Percentiles rank a stretch among this genome's conserved stretches.
phyloP scores from a whole-genome alignment of 30 jellyfish, hydroid and myxozoan species.

The Chironex yamaguchii region DNA sequence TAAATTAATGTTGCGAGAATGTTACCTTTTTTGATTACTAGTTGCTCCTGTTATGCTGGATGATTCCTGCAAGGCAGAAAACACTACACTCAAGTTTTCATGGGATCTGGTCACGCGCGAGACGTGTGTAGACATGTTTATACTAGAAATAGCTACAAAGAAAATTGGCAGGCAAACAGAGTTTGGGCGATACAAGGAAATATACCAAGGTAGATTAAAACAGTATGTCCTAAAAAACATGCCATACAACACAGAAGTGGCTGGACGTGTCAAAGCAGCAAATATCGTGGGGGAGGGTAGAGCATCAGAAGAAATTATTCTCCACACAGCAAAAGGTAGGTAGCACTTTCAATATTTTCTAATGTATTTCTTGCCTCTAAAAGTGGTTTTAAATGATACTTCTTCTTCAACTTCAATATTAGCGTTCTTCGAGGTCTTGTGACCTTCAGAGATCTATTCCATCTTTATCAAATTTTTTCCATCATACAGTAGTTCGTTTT shows the following conservation, averaged over 20 bases:
- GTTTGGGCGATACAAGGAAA: conserved; percentile 53
- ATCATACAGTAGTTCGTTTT: no score
- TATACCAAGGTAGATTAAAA: conserved; percentile 46
- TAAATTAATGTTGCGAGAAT: no score
- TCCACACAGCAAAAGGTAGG: conserved; percentile 60
- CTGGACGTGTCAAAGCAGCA: conserved; percentile 49
- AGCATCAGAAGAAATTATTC: conserved; percentile 33
- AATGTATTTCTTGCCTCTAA: no score
- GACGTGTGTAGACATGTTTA: conserved; percentile 26
- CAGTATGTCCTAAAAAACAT: conserved; percentile 12
- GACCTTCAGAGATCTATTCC: no score
- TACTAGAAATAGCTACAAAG: conserved; percentile 10
- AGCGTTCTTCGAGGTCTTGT: no score
- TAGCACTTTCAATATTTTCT: no score
- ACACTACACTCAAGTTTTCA: background rate
- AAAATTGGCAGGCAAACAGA: background rate
- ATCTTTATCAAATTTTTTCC: no score
- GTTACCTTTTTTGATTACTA: background rate
- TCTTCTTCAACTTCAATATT: no score
- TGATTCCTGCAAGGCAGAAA: background rate
- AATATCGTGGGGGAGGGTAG: conserved; percentile 60
- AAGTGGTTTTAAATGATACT: no score
- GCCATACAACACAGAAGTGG: conserved; percentile 52
- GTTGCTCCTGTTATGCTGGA: conserved; percentile 18
- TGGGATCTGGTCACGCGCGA: background rate